Base-by-base conservation (phyloP, 2,888 invertebrate species). In the Sphinx pinastri region DNA sequence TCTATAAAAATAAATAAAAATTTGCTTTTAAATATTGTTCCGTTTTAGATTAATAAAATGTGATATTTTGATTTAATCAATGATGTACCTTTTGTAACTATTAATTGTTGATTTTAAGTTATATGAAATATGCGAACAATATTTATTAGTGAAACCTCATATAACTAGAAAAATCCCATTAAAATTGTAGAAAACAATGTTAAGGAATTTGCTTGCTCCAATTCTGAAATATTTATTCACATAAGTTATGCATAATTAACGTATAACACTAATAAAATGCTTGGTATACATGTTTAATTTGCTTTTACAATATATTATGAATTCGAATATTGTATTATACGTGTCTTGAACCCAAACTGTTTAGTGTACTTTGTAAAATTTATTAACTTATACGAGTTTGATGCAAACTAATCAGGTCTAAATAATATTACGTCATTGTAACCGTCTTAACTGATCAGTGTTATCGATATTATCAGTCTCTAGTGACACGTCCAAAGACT, bases 401-500 rank as follows among this genome's bases (percentile, higher is more conserved):
- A 71, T 76, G 73, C 72, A 70, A 73, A 49, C 70, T 76, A 77
- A 75, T 71, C 67, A 73, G 52, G 72, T 63, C 47, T 63, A 47
- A 47, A 63, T 16, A 47, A 57, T 57, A 57, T 57, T 57, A 60
- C 63, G 47, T 49, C 13, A 68, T 68, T 73, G 70, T 70, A 76
- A 74, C 63, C 76, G 80, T 74, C 81, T 83, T 83, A 81, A 84
- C 74, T 83, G 84, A 80, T 81, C 74, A 71, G 74, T 75, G 58
- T 73, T 74, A 71, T 72, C 51, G 10, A 19, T 47, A 57, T 69
- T 51, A 8, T 57, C 4, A 19, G 31, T 16, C 45, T 0, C 7
- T 57, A 45, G 12, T 14, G 13, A 63, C 8, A 49, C 6, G 19
- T 63, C 49, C 63, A 49, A 47, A 47, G 45, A 60, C 10, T 38